Conservation (phyloP, 2,888 invertebrate genomes). For the Apoda limacodes region DNA sequence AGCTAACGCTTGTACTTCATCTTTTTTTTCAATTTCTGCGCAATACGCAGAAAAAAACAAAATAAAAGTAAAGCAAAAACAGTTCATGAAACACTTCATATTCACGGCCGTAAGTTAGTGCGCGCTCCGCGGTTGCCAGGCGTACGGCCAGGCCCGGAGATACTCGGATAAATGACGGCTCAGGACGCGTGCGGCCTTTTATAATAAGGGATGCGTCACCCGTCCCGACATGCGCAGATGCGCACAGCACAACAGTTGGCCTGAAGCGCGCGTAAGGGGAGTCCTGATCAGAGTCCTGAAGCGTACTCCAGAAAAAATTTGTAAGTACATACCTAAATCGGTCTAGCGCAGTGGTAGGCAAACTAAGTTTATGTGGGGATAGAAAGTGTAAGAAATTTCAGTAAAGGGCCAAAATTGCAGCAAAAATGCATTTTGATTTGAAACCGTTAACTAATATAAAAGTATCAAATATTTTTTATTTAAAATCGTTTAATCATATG, state of each 20-base stretch:
- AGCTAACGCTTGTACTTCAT: conserved; percentile 32
- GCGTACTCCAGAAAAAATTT: conserved; percentile 15
- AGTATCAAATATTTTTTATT: too few species aligned
- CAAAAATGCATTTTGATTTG: too few species aligned
- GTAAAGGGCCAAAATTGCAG: too few species aligned
- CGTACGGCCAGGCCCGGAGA: conserved; percentile 24
- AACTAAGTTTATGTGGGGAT: too few species aligned
- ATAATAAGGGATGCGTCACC: conserved; percentile 29
- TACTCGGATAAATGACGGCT: conserved; percentile 29
- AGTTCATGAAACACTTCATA: conserved; percentile 37
- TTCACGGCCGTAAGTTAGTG: conserved; percentile 22
- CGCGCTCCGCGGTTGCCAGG: conserved; percentile 11
- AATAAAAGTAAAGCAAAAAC: conserved; percentile 30
- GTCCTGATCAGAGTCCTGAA: conserved; percentile 17
- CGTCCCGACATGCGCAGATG: conserved; percentile 52
- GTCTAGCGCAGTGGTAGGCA: neutral
- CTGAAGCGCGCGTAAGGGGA: conserved; percentile 30
- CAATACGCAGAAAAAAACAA: conserved; percentile 28
- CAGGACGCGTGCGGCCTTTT: conserved; percentile 22
- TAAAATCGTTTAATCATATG: too few species aligned
- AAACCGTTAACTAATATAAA: too few species aligned
- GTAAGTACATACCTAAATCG: neutral
- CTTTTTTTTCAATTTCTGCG: conserved; percentile 28
- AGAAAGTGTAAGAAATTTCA: too few species aligned
- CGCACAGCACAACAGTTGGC: conserved; percentile 63